Base-by-base conservation (phyloP, 2,113 vertebrate species). In the Aphyosemion australe region DNA sequence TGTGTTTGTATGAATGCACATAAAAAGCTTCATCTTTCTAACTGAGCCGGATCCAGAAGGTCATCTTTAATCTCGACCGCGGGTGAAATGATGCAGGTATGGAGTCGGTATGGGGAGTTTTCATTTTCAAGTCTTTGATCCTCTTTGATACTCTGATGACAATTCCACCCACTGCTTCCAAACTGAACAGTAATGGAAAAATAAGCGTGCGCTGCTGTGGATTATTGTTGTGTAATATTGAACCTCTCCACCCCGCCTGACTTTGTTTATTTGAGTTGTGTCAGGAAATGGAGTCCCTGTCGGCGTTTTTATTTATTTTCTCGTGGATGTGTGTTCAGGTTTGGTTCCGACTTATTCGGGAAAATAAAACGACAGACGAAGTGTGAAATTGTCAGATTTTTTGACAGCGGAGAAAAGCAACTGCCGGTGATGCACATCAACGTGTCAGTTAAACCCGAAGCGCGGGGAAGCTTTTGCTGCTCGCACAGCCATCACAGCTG, bases 341-440 rank as follows among this genome's bases (percentile, higher is more conserved):
- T 50, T 15, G 52, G 8, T 55, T 66, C 3, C 20, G 46, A 46
- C 37, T 31, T 55, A 21, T 47, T 62, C 20, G 16, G 49, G 52
- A 31, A 39, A 65, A 46, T 18, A 45, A 37, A 65, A 34, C 2
- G 34, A 63, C 51, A 31, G 51, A 53, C 43, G 41, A 50, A 53
- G 57, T 59, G 55, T 51, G 65, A 59, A 59, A 59, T 59, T 51
- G 46, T 31, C 16, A 2, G 26, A 48, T 46, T 55, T 26, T 65
- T 16, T 55, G 63, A 46, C 31, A 20, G 51, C 7, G 8, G 13
- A 39, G 37, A 42, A 46, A 19, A 12, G 39, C 26, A 9, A 45
- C 34, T 12, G 18, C 43, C 13, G 6, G 4, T 32, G 51, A 46
- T 32, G 16, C 21, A 7, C 26, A 45, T 34, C 41, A 54, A 65